Percentiles rank a stretch among this genome's conserved stretches.
Evolutionary conservation across 1,140 invertebrate species (phyloP).

Genomic region (Lepidurus couesii): DNA sequence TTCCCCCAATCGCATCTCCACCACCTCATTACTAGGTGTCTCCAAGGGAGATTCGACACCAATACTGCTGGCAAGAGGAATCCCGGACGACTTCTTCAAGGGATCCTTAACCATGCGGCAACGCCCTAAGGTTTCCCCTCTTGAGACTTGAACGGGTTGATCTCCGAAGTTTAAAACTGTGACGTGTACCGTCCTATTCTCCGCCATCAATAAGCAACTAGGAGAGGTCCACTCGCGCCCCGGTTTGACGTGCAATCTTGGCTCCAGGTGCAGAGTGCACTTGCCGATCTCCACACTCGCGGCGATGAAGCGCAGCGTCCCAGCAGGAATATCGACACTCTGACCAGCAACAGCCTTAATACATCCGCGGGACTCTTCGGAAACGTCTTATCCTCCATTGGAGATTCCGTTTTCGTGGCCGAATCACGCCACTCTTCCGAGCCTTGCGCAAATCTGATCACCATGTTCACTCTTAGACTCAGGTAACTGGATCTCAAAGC

Average conservation of each 20-base stretch:
- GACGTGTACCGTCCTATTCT: neutral
- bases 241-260: neutral
- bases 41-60: too few species aligned
- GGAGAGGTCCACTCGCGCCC: neutral
- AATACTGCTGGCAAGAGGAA: too few species aligned
- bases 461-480: too few species aligned
- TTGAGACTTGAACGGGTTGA: neutral
- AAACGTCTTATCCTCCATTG: slow-evolving; percentile 13
- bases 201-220: neutral
- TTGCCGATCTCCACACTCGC: neutral
- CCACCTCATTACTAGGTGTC: too few species aligned
- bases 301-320: slow-evolving; percentile 34
- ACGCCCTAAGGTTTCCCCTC: neutral
- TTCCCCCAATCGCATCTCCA: too few species aligned
- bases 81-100: neutral
- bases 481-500: neutral
- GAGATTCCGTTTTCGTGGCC: too few species aligned
- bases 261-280: neutral
- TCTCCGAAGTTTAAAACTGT: neutral
- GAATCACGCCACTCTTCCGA: too few species aligned
- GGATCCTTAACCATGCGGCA: neutral
- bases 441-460: too few species aligned
- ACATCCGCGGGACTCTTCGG: neutral
- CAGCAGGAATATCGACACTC: slow-evolving; percentile 41
- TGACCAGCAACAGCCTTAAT: too few species aligned